phyloP scores from a whole-genome alignment of 2,797 vertebrate species.

The Staurois parvus region DNA sequence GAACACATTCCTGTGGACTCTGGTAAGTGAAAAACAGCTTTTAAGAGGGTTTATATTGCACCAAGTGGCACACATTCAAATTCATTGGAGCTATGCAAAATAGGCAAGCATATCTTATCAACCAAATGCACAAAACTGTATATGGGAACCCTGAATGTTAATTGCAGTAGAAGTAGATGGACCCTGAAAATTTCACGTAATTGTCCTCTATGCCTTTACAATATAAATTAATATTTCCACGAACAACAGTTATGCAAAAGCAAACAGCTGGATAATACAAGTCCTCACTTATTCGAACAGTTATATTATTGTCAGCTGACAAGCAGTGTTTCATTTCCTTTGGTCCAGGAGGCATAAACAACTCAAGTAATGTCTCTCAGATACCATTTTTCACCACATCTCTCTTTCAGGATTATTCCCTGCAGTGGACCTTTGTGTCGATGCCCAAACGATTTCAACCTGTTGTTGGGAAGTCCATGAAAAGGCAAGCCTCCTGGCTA shows the following conservation, averaged over 20 bases:
- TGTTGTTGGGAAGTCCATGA: constrained; percentile 80
- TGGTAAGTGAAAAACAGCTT: too few species aligned
- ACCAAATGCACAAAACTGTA: too few species aligned
- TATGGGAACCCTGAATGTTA: not conserved
- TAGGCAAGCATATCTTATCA: too few species aligned
- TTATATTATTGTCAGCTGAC: not conserved
- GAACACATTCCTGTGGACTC: too few species aligned
- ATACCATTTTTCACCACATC: constrained; percentile 61
- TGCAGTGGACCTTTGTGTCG: constrained; percentile 72
- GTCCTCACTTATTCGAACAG: not conserved
- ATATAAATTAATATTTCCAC: not conserved
- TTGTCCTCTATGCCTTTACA: not conserved
- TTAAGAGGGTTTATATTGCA: too few species aligned
- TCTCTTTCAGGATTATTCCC: constrained; percentile 74
- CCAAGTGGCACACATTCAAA: too few species aligned
- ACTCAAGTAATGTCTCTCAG: constrained; percentile 57
- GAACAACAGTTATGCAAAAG: not conserved
- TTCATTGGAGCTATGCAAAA: too few species aligned
- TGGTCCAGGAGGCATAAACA: constrained; percentile 40
- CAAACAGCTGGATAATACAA: constrained; percentile 7
- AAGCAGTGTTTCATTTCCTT: constrained; percentile 2
- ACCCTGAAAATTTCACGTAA: not conserved
- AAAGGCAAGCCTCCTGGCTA: constrained; percentile 87
- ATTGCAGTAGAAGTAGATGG: not conserved
- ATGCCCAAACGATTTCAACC: constrained; percentile 79